phyloP scores from a whole-genome alignment of 2,797 vertebrate genomes.

The Acanthiza pusilla region DNA sequence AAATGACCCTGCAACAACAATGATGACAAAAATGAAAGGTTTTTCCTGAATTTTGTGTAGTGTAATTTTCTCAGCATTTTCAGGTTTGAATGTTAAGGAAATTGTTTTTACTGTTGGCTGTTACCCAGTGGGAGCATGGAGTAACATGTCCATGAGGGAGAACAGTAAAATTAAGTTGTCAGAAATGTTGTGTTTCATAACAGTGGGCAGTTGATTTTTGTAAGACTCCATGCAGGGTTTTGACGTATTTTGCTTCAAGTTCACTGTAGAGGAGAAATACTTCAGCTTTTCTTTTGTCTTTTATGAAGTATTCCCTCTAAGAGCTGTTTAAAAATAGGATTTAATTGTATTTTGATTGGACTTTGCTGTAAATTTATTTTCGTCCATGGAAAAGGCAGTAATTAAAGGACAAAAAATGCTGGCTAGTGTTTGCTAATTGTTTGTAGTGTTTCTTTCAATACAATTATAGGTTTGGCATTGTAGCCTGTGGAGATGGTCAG shows the following conservation, averaged over 20 bases:
- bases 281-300: neutral
- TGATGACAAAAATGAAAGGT: neutral
- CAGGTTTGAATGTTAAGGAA: neutral
- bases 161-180: slow-evolving; percentile 8
- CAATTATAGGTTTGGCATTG: neutral
- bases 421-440: neutral
- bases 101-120: neutral
- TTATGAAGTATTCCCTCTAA: neutral
- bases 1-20: neutral
- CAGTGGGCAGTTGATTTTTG: neutral
- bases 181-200: neutral
- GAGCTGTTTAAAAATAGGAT: neutral
- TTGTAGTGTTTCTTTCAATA: neutral
- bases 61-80: neutral
- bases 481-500: neutral
- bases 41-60: neutral
- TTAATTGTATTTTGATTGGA: neutral
- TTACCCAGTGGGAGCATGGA: neutral
- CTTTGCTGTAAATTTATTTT: neutral
- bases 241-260: neutral
- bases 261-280: neutral
- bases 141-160: neutral
- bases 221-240: neutral
- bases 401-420: neutral
- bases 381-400: neutral